A percentile compares a stretch with the other conserved stretches of the same genome.
These are phyloP conservation scores for Pedetes capensis DNA, from an alignment of 2,113 vertebrate genomes.

Conservation along the genomic window DNA sequence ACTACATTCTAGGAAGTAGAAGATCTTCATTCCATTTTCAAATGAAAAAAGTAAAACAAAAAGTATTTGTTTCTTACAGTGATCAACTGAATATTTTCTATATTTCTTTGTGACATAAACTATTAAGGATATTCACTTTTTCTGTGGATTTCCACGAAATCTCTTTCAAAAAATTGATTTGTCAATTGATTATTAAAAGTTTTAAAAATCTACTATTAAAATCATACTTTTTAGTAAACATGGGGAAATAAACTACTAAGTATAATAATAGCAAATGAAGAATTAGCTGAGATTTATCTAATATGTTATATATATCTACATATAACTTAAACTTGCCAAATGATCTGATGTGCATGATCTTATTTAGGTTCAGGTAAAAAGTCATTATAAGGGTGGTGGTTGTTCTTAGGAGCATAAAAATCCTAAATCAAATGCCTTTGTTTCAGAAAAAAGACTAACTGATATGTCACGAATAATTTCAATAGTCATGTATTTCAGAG, in stretches of 20 bases:
- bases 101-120: neutral
- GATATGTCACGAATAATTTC: neutral
- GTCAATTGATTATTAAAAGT: neutral
- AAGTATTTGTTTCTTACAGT: neutral
- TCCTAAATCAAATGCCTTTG: neutral
- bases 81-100: neutral
- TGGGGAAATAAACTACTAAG: neutral
- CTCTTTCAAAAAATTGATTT: neutral
- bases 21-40: neutral
- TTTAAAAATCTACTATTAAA: neutral
- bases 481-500: neutral
- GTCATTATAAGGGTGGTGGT: neutral
- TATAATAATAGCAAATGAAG: neutral
- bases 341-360: neutral
- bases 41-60: neutral
- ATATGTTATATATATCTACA: neutral
- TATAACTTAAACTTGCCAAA: neutral
- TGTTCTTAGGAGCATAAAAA: no score
- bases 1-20: neutral
- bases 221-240: neutral
- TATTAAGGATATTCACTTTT: neutral
- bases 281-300: neutral
- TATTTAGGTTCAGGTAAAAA: neutral
- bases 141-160: neutral
- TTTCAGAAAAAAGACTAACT: neutral